These are phyloP conservation scores for Drosophila elegans DNA, from an alignment of 1,140 invertebrate genomes.

Conservation along the genomic window DNA sequence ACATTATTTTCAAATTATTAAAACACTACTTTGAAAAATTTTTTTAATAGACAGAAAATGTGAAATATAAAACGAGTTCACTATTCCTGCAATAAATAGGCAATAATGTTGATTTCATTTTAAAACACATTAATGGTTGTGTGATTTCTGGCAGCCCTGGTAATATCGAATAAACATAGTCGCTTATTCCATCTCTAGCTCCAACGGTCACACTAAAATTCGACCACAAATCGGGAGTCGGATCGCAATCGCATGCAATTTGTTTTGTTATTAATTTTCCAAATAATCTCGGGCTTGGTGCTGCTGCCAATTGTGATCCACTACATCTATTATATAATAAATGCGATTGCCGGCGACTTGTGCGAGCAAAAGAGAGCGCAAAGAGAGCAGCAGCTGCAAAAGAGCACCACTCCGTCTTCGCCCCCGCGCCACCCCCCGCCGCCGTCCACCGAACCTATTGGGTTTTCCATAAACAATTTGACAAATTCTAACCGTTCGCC, in stretches of 20 bases:
- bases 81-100: no score
- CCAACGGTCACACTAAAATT: conserved; percentile 1
- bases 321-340: conserved; percentile 84
- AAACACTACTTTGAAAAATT: no score
- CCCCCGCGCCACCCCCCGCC: conserved; percentile 8
- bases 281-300: conserved; percentile 76
- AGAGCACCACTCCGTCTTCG: conserved; percentile 4
- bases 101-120: no score
- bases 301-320: conserved; percentile 81
- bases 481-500: conserved; percentile 18
- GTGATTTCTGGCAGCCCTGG: no score
- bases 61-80: no score
- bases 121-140: no score
- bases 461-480: conserved; percentile 23
- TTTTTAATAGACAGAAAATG: no score
- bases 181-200: background rate
- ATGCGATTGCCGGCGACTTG: conserved; percentile 70
- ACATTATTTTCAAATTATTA: no score
- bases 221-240: conserved; percentile 20
- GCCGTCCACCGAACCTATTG: conserved; percentile 23
- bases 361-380: conserved; percentile 27
- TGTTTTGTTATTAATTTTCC: conserved; percentile 74
- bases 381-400: conserved; percentile 27
- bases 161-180: no score
- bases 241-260: conserved; percentile 73